Conservation (phyloP, 2,113 vertebrate species). For the Apteryx mantelli region DNA sequence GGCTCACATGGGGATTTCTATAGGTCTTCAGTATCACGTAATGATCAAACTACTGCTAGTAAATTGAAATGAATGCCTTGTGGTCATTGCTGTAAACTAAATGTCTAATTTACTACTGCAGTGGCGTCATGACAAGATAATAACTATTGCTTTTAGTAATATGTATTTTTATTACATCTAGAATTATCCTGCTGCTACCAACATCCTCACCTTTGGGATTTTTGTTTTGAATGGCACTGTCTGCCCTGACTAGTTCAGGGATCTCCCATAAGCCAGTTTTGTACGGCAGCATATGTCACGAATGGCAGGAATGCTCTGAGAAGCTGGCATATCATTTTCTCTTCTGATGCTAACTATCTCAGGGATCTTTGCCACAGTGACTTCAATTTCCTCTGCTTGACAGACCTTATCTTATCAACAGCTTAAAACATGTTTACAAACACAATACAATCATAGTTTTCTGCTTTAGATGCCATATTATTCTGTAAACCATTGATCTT, state of each 20-base stretch:
- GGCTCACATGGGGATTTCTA: neutral
- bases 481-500: constrained; percentile 70
- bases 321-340: constrained; percentile 51
- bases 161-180: neutral
- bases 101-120: neutral
- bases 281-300: constrained; percentile 14
- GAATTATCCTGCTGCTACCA: neutral
- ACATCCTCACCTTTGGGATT: neutral
- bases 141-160: neutral
- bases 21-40: neutral
- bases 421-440: constrained; percentile 69
- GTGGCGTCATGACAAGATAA: neutral
- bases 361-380: constrained; percentile 54
- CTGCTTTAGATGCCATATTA: constrained; percentile 49
- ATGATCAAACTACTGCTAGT: neutral
- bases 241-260: constrained; percentile 40
- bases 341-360: constrained; percentile 50
- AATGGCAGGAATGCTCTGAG: constrained; percentile 1
- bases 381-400: constrained; percentile 65
- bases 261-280: constrained; percentile 34
- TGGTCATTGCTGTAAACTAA: neutral
- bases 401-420: constrained; percentile 66
- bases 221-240: constrained; percentile 40
- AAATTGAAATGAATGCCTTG: constrained; percentile 3
- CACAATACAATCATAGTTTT: constrained; percentile 47